These are phyloP conservation scores for Schizothorax lantsangensis DNA, from an alignment of 2,797 vertebrate genomes.

Conservation along the genomic window DNA sequence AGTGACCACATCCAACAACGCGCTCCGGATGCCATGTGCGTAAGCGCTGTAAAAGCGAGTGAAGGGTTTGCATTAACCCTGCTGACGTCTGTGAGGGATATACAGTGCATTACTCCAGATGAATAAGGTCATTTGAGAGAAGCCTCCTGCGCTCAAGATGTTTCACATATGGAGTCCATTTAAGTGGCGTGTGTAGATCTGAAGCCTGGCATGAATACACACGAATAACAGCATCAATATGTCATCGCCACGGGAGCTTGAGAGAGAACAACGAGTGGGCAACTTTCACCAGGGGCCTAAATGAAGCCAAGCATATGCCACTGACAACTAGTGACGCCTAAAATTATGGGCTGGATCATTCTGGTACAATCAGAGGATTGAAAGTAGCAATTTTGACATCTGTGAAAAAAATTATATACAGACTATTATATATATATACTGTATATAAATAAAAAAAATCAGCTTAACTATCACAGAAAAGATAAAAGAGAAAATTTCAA, in stretches of 20 bases:
- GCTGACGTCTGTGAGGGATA: conserved; percentile 48
- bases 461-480: background rate
- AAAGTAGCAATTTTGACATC: conserved; percentile 10
- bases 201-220: conserved; percentile 57
- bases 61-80: conserved; percentile 50
- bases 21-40: conserved; percentile 4
- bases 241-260: conserved; percentile 45
- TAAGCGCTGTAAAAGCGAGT: conserved; percentile 13
- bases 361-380: background rate
- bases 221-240: conserved; percentile 52
- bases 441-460: background rate
- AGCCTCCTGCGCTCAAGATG: conserved; percentile 42
- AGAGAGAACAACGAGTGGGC: conserved; percentile 26
- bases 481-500: background rate
- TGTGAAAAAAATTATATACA: background rate
- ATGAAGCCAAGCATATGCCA: conserved; percentile 18
- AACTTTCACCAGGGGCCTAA: conserved; percentile 15
- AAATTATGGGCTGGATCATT: background rate
- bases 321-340: conserved; percentile 1
- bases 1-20: conserved; percentile 27
- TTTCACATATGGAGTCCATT: conserved; percentile 58
- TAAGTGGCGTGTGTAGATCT: conserved; percentile 49
- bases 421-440: background rate
- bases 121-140: conserved; percentile 48
- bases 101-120: conserved; percentile 42